Evolutionary conservation across 2,888 invertebrate genomes (phyloP), one percentile per base, ranked within the genome.

Genomic region (Hesperia comma): DNA sequence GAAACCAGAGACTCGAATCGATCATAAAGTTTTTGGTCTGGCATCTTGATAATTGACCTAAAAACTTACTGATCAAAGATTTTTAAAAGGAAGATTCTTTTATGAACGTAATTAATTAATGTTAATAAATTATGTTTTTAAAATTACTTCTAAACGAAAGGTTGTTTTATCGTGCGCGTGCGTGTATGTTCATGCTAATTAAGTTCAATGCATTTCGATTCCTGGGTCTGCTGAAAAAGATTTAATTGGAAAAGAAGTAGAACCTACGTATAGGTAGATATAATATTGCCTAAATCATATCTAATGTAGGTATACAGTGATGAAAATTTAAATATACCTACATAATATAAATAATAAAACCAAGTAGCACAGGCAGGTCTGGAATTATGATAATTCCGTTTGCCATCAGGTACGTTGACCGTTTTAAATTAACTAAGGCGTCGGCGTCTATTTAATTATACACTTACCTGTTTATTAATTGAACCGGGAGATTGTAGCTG

Each of bases 361-460:
- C 6, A 53, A n/a, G 7, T 6, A 26, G 7, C 26, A 26, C 51
- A 51, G 32, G 7, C 53, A n/a, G n/a, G 6, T 6, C n/a, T 53
- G n/a, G 14, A 53, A 32, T 53, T 53, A 53, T 26, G 53, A 53
- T 54, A 15, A 54, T 54, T 54, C 15, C 7, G 33, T 60, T 60
- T 26, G 14, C 60, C 49, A 12, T 46, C 53, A 51, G 58, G 53
- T 53, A 58, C 64, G 64, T 58, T 64, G 64, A 53, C 57, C 63
- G 57, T 15, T 49, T 46, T 37, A 57, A 57, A 64, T 64, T 64
- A 64, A 53, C 53, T 43, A 6, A 63, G 32, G 32, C 19, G 58
- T 32, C 53, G 58, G 26, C 51, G 64, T 64, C 64, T 46, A 58
- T 64, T 64, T 58, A 64, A 64, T 64, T 64, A 64, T 58, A 41